phyloP scores from a whole-genome alignment of 1,140 invertebrate species.

The Trichogramma pretiosum region DNA sequence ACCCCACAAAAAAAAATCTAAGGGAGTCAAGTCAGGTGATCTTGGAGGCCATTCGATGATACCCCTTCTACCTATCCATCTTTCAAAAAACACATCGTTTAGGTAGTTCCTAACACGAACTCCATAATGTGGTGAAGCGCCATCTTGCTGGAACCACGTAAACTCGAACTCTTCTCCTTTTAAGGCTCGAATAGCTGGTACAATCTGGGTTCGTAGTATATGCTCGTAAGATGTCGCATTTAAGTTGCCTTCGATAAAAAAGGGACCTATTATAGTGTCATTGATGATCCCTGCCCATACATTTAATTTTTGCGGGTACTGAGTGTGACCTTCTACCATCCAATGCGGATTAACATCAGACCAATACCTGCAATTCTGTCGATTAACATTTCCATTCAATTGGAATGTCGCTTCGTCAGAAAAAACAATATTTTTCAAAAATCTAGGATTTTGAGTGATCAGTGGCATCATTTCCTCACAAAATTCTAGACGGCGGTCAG shows the following conservation, averaged over 20 bases:
- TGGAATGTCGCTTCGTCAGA: slow-evolving; percentile 26
- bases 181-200: neutral
- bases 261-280: slow-evolving; percentile 25
- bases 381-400: slow-evolving; percentile 18
- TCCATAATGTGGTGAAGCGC: too few relatives aligned
- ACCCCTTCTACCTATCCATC: neutral
- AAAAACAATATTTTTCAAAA: too few relatives aligned
- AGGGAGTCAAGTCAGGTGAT: slow-evolving; percentile 1
- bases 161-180: too few relatives aligned
- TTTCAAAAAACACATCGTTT: too few relatives aligned
- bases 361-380: slow-evolving; percentile 12
- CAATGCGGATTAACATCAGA: slow-evolving; percentile 4
- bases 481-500: slow-evolving; percentile 16
- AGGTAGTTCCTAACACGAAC: too few relatives aligned
- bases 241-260: slow-evolving; percentile 14
- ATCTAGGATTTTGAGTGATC: slow-evolving; percentile 19
- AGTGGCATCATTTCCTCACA: slow-evolving; percentile 16
- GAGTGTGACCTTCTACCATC: slow-evolving; percentile 6
- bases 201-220: neutral
- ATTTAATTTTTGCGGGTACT: slow-evolving; percentile 20
- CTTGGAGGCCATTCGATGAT: neutral
- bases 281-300: slow-evolving; percentile 24
- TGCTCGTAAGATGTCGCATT: neutral
- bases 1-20: slow-evolving; percentile 8
- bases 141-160: too few relatives aligned